Conservation (phyloP, 2,113 vertebrate species). For the Sula dactylatra region DNA sequence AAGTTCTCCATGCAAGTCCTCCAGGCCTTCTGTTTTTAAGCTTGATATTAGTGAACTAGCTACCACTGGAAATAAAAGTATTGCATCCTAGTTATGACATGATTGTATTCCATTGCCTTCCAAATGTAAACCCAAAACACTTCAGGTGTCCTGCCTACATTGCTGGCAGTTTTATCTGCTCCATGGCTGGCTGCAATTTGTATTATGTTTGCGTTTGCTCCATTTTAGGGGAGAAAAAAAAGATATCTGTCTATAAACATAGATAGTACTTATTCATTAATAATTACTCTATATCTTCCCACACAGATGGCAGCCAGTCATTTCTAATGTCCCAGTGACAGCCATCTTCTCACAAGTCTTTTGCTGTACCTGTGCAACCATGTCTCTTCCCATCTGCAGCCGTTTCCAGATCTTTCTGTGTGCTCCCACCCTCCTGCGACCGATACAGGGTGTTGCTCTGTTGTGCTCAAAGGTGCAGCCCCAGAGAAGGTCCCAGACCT, state of each 20-base stretch:
- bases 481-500: background rate
- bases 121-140: background rate
- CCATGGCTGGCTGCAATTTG: background rate
- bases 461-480: background rate
- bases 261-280: background rate
- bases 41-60: too few species aligned
- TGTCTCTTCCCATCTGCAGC: background rate
- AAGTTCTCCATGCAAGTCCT: background rate
- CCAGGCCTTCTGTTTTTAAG: background rate
- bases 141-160: background rate
- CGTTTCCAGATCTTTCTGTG: background rate
- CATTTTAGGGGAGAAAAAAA: background rate
- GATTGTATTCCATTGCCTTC: background rate
- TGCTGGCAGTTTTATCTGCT: background rate
- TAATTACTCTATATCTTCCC: background rate
- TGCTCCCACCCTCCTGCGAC: fast-evolving
- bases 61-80: background rate
- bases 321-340: background rate
- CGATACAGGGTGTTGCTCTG: fast-evolving
- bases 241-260: background rate
- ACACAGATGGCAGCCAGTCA: fast-evolving
- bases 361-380: fast-evolving
- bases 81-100: background rate
- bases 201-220: background rate
- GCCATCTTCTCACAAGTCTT: background rate